Evolutionary conservation across 2,797 vertebrate species (phyloP).

Genomic region (Lycodopsis pacificus): DNA sequence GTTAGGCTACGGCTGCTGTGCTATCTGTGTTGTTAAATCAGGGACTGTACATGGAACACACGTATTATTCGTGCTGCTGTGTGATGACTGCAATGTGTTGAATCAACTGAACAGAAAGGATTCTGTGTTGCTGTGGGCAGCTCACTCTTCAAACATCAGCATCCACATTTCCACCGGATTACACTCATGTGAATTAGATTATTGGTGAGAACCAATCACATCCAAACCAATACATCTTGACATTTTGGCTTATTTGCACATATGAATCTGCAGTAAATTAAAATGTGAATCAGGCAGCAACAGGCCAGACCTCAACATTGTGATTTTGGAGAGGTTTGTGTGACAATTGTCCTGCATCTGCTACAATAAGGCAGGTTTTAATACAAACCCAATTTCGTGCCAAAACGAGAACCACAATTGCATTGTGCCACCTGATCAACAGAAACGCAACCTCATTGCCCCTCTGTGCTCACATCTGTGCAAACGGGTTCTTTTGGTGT

Average conservation of each 20-base stretch:
- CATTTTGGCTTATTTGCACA: not conserved
- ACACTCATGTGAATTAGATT: not conserved
- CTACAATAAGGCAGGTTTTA: not conserved
- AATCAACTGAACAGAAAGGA: not conserved
- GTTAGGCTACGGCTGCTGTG: not conserved
- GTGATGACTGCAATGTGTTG: slow-evolving; percentile 5
- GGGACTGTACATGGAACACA: not conserved
- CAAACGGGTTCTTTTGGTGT: not conserved
- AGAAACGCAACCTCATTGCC: not conserved
- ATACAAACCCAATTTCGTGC: not conserved
- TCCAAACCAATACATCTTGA: not conserved
- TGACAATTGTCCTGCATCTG: not conserved
- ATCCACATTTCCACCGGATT: not conserved
- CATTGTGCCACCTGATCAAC: not conserved
- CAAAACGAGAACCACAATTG: not conserved
- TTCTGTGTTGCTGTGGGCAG: not conserved
- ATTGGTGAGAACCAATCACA: not conserved
- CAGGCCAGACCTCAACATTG: not conserved
- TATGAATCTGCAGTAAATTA: not conserved
- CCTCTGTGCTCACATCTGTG: not conserved
- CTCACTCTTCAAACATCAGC: slow-evolving; percentile 4
- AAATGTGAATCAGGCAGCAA: not conserved
- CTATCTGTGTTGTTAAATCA: not conserved
- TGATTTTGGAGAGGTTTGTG: not conserved
- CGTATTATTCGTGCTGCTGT: not conserved